Base-by-base conservation (phyloP, 2,888 invertebrate genomes). In the Thyatira batis region DNA sequence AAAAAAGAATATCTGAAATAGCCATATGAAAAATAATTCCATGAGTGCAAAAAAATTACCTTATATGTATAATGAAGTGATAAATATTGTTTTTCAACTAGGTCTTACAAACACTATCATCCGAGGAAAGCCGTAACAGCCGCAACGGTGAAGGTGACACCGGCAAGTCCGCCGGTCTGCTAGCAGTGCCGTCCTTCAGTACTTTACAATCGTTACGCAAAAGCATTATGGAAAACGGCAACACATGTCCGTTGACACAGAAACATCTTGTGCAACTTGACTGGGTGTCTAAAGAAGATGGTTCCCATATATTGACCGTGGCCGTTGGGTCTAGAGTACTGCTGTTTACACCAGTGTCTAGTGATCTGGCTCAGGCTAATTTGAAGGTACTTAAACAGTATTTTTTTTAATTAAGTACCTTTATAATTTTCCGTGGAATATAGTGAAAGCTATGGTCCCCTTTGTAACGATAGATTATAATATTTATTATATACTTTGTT, bases 281-380 rank as follows among this genome's bases (percentile, higher is more conserved):
- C 88, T 99, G 99, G 99, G 99, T 99, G 10, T 98, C 99, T 0
- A 98, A 99, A 69, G 99, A 99, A 85, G 99, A 99, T 81, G 99
- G 99, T 0, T 98, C 98, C 0, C 99, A 99, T 82, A 97, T 99
- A 69, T 87, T 99, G 39, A 99, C 99, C 0, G 98, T 99, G 0
- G 98, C 97, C 0, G 98, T 99, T 33, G 98, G 98, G 0, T 97
- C 97, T 56, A 97, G 97, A 84, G 96, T 99, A 39, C 94, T 98
- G 81, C 89, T 99, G 6, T 99, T 98, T 69, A 97, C 98, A 0
- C 97, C 98, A 0, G 97, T 99, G 0, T 98, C 98, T 1, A 97
- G 97, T 65, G 98, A 99, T 87, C 93, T 98, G 23, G 98, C 98
- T 0, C 98, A 98, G 82, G 97, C 98, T 10, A 98, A 98, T 81